phyloP scores from a whole-genome alignment of 2,797 vertebrate genomes.

The Sebastiscus albofasciatus region DNA sequence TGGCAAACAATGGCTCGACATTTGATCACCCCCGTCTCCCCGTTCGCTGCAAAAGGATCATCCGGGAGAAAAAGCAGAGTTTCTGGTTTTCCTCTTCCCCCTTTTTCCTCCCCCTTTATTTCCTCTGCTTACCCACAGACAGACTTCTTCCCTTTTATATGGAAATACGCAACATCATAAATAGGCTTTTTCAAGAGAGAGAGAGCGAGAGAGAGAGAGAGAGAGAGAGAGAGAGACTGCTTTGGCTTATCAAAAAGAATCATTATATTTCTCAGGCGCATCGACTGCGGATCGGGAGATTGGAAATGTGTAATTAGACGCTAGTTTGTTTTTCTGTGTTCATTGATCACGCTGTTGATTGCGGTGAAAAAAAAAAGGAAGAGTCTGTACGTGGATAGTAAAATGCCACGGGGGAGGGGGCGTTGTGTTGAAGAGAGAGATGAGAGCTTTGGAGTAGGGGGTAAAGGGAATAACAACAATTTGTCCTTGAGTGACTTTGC shows the following conservation, averaged over 20 bases:
- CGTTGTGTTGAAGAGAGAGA: not conserved
- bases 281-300: conserved; percentile 58
- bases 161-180: conserved; percentile 71
- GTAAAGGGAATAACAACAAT: conserved; percentile 26
- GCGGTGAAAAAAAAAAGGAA: not conserved
- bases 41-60: conserved; percentile 57
- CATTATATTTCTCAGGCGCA: conserved; percentile 63
- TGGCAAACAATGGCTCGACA: conserved; percentile 79
- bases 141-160: conserved; percentile 74
- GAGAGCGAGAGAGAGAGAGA: too few species aligned
- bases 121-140: conserved; percentile 52
- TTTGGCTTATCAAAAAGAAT: conserved; percentile 68
- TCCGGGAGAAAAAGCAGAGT: conserved; percentile 50
- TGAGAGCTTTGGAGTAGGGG: not conserved
- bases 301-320: conserved; percentile 77
- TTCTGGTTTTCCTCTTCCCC: conserved; percentile 36
- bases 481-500: conserved; percentile 70
- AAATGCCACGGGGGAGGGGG: not conserved
- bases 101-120: conserved; percentile 22
- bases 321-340: conserved; percentile 58
- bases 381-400: not conserved
- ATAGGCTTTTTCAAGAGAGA: conserved; percentile 38
- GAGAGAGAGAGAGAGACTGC: not conserved
- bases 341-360: conserved; percentile 72
- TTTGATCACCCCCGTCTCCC: conserved; percentile 68